Evolutionary conservation across 2,797 vertebrate species (phyloP).

Genomic region (Menidia menidia): DNA sequence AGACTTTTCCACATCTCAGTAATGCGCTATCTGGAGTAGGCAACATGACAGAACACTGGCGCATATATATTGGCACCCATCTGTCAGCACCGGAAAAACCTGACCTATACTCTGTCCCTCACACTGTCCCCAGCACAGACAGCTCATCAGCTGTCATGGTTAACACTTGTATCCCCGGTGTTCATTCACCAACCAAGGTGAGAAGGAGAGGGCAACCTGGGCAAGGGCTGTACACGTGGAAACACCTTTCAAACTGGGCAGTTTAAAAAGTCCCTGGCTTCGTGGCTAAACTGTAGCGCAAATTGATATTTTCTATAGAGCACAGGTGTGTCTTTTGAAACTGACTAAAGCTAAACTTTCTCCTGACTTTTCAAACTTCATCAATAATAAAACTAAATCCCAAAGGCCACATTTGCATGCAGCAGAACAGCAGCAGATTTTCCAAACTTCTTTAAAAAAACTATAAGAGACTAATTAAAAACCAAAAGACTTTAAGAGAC

Average conservation of each 20-base stretch:
- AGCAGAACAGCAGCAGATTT: too few relatives aligned
- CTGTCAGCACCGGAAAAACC: conserved; percentile 69
- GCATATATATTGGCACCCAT: conserved; percentile 46
- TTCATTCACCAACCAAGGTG: conserved; percentile 46
- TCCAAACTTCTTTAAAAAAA: too few relatives aligned
- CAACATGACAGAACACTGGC: conserved; percentile 43
- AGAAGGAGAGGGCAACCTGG: conserved; percentile 36
- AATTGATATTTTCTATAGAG: too few relatives aligned
- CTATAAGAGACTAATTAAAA: too few relatives aligned
- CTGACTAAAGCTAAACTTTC: too few relatives aligned
- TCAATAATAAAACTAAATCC: too few relatives aligned
- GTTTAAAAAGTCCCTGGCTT: too few relatives aligned
- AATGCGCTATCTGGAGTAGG: conserved; percentile 39
- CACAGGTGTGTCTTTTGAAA: too few relatives aligned
- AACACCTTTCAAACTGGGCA: not conserved
- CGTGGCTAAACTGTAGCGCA: too few relatives aligned
- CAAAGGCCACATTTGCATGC: too few relatives aligned
- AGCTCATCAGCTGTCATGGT: conserved; percentile 61
- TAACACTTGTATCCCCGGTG: conserved; percentile 36
- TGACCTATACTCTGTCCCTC: conserved; percentile 54
- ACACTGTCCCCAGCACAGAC: conserved; percentile 36
- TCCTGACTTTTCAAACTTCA: too few relatives aligned
- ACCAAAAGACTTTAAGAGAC: too few relatives aligned
- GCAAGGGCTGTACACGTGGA: not conserved
- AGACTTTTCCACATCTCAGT: conserved; percentile 44